Percentiles rank a stretch among this genome's conserved stretches.
Evolutionary conservation across 64 coral and sea anemone species (phyloP).

Genomic region (Pocillopora damicornis): DNA sequence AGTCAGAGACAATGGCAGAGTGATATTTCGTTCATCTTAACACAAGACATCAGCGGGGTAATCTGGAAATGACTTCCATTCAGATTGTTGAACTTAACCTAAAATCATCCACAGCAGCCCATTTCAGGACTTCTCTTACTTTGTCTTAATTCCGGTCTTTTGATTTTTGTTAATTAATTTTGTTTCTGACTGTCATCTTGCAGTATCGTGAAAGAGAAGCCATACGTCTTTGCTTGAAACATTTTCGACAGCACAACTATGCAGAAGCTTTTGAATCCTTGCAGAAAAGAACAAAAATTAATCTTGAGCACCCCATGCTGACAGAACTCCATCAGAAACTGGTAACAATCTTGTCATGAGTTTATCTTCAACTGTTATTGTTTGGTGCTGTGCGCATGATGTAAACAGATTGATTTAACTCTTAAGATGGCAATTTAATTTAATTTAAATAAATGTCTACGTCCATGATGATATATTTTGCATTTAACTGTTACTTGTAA

Average conservation of each 20-base stretch:
- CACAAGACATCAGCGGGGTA: no score
- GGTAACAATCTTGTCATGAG: conserved; percentile 15
- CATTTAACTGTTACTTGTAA: not conserved
- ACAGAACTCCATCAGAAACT: conserved; percentile 91
- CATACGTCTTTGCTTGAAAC: conserved; percentile 89
- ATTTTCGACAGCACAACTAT: conserved; percentile 95
- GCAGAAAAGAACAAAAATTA: conserved; percentile 93
- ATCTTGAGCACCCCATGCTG: conserved; percentile 83
- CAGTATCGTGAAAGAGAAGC: conserved; percentile 96
- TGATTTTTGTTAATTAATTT: not conserved
- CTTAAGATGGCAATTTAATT: no score
- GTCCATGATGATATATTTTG: not conserved
- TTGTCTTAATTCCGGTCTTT: no score
- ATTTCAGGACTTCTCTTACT: no score
- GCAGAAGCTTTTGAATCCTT: conserved; percentile 97
- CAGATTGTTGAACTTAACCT: no score
- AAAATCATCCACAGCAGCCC: no score
- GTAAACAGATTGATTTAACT: no score
- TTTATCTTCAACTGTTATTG: not conserved
- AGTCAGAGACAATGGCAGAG: no score
- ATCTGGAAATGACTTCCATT: no score
- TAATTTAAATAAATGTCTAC: no score
- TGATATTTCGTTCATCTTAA: no score
- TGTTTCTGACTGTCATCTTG: not conserved
- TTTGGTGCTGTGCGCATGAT: not conserved